Base-by-base conservation (phyloP, 1,140 invertebrate genomes). In the Ladona fulva region DNA sequence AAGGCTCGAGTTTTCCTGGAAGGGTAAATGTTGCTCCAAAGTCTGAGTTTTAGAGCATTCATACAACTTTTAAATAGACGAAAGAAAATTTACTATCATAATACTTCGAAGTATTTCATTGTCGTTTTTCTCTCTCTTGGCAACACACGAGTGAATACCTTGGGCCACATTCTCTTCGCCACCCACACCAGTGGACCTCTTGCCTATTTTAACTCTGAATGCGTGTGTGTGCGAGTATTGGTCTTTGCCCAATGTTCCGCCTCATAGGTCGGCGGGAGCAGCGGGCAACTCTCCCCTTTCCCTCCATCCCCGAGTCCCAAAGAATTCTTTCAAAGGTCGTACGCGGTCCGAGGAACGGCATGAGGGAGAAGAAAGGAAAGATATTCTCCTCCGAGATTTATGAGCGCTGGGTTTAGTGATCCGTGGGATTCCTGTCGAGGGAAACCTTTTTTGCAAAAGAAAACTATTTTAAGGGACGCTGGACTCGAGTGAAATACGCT, bases 311-410 rank as follows among this genome's bases (percentile, higher is more conserved):
- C 52, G 52, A 22, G 14, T 12, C 52, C n/a, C n/a, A 66, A 66
- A 66, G 52, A 22, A 66, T 66, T 66, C 52, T 22, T 66, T 66
- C 52, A 66, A 66, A 66, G 52, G 52, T 66, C 52, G n/a, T 66
- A 8, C 29, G 29, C 29, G 29, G 29, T 37, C 29, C 29, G 29
- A 5, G 29, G 29, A 37, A 37, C 8, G 29, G 29, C 52, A 6
- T 12, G 1, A 12, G 16, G 5, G 16, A 19, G n/a, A 66, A 22
- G n/a, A 52, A 52, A 52, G 44, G 19, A 52, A 52, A 66, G 52
- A 66, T 66, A 66, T 66, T 66, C 52, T 66, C 52, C 52, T 66
- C 12, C 3, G n/a, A 66, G 52, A 66, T 66, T 66, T 66, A 66
- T 66, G 52, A 19, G 52, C 52, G 14, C 52, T 22, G 52, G n/a